phyloP scores from a whole-genome alignment of 2,797 vertebrate genomes.

The Setipinna tenuifilis region DNA sequence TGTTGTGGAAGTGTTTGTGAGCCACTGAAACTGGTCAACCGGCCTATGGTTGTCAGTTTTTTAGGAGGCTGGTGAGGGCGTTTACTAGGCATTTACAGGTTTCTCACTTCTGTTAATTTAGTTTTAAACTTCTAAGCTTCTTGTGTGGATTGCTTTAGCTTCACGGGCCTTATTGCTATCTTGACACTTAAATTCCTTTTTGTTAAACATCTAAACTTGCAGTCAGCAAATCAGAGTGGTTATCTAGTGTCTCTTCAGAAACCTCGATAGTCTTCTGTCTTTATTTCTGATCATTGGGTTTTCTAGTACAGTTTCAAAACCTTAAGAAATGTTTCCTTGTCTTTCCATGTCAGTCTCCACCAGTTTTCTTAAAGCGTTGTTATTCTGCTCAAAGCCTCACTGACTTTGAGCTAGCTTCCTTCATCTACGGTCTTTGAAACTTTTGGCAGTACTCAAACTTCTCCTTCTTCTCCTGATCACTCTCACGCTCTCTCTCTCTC shows the following conservation, averaged over 20 bases:
- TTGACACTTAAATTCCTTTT: background rate
- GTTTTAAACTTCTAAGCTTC: background rate
- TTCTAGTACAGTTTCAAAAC: background rate
- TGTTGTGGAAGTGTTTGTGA: conserved; percentile 7
- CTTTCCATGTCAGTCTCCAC: background rate
- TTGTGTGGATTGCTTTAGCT: background rate
- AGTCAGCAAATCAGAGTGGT: background rate
- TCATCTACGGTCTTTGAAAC: background rate
- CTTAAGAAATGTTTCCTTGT: background rate
- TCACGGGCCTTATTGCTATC: background rate
- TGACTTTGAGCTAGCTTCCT: background rate
- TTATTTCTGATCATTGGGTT: background rate
- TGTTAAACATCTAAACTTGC: too few species aligned
- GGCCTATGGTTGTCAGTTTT: background rate
- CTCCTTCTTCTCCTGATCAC: background rate
- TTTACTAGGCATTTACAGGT: background rate
- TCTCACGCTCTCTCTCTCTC: background rate
- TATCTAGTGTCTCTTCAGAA: background rate
- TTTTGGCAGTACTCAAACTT: background rate
- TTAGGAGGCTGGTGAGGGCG: background rate
- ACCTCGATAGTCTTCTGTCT: background rate
- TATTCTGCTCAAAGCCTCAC: background rate
- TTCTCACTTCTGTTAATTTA: background rate
- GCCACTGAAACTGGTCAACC: background rate
- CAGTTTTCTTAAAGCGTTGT: background rate